These are phyloP conservation scores for Sebastes hubbsi DNA, from an alignment of 2,797 vertebrate species.

Conservation along the genomic window DNA sequence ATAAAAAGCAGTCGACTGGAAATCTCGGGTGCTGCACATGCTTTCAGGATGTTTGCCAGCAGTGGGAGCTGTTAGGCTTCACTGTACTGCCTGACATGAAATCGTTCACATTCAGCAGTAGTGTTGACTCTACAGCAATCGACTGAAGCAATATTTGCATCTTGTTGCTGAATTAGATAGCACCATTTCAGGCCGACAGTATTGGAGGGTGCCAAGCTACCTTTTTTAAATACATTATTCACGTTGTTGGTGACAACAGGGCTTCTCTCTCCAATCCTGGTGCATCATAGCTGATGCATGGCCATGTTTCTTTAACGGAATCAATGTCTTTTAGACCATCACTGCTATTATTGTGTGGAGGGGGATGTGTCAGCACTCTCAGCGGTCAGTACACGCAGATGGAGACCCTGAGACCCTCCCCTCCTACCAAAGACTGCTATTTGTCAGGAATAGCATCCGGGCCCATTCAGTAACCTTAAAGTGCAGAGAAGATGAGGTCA, in stretches of 20 bases:
- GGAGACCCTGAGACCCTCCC: constrained; percentile 16
- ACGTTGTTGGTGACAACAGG: not conserved
- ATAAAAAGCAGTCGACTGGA: not conserved
- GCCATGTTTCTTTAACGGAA: constrained; percentile 27
- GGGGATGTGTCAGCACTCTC: not conserved
- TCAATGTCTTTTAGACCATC: constrained; percentile 8
- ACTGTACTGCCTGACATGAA: constrained; percentile 1
- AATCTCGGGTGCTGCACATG: not conserved
- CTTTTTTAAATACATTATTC: constrained; percentile 24
- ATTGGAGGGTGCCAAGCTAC: constrained; percentile 1
- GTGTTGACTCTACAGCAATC: constrained; percentile 45
- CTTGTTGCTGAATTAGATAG: constrained; percentile 39
- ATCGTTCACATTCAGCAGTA: constrained; percentile 29
- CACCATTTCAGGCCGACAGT: not conserved
- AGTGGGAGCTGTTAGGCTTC: constrained; percentile 70
- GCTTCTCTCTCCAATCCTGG: not conserved
- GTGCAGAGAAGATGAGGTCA: constrained; percentile 43
- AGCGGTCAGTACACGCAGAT: constrained; percentile 17
- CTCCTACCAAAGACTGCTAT: constrained; percentile 30
- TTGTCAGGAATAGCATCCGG: constrained; percentile 32
- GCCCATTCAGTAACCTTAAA: constrained; percentile 19
- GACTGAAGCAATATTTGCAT: constrained; percentile 50
- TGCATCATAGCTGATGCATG: not conserved
- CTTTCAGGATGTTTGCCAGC: constrained; percentile 54
- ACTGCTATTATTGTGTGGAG: constrained; percentile 18